Evolutionary conservation across 2,888 invertebrate genomes (phyloP).

Genomic region (Dryobota labecula): DNA sequence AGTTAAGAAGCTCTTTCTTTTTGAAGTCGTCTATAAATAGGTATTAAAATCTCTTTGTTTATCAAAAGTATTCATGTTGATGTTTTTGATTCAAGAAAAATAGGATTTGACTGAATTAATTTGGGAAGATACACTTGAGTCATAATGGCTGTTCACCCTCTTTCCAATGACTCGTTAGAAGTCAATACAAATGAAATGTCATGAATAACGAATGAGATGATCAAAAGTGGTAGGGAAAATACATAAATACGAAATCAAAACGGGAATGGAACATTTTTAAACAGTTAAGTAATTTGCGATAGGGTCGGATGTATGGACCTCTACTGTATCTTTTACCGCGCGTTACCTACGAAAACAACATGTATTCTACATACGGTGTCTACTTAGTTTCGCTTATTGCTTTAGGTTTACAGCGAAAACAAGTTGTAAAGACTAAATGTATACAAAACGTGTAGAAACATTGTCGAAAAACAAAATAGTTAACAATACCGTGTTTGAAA

Average conservation of each 20-base stretch:
- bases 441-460: neutral
- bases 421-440: neutral
- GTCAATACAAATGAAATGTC: conserved; percentile 78
- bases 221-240: conserved; percentile 76
- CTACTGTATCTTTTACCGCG: neutral
- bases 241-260: conserved; percentile 58
- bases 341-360: neutral
- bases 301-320: neutral
- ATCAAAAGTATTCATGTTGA: conserved; percentile 40
- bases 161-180: conserved; percentile 64
- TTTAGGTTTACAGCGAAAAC: neutral
- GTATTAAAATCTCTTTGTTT: conserved; percentile 52
- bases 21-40: conserved; percentile 39
- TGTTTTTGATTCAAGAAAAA: conserved; percentile 63
- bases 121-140: conserved; percentile 46
- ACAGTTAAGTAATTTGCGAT: conserved; percentile 1
- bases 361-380: neutral
- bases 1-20: conserved; percentile 33
- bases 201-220: conserved; percentile 82
- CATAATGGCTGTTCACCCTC: conserved; percentile 60
- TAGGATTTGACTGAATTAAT: conserved; percentile 45
- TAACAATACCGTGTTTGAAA: neutral
- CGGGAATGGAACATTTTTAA: conserved; percentile 5
- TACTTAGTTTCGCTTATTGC: neutral
- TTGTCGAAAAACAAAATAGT: neutral